Percentiles rank a stretch among this genome's conserved stretches.
phyloP scores from a whole-genome alignment of 2,888 invertebrate genomes.

The Argynnis bischoffii region DNA sequence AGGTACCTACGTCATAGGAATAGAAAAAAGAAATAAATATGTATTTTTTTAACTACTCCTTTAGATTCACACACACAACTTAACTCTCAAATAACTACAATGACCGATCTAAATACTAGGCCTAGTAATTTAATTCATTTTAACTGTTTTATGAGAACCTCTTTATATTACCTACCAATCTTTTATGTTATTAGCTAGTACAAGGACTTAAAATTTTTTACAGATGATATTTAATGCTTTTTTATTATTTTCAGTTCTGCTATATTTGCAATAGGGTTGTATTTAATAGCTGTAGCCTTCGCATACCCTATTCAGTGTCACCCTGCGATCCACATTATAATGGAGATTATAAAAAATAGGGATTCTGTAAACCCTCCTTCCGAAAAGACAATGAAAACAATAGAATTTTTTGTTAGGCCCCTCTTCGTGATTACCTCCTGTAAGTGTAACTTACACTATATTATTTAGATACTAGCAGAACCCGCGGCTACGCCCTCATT shows the following conservation, averaged over 20 bases:
- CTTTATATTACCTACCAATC: not conserved
- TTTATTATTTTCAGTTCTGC: conserved; percentile 46
- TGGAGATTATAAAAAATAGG: conserved; percentile 52
- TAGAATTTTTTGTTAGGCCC: conserved; percentile 51
- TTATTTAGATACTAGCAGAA: too few relatives aligned
- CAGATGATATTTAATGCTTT: not conserved
- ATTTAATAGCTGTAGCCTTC: conserved; percentile 52
- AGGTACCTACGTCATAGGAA: too few relatives aligned
- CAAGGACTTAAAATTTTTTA: not conserved
- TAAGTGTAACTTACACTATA: conserved; percentile 43
- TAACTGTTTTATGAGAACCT: too few relatives aligned
- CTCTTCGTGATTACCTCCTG: conserved; percentile 53
- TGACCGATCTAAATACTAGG: too few relatives aligned
- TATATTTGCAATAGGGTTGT: conserved; percentile 51
- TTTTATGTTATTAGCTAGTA: too few relatives aligned
- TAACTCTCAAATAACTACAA: too few relatives aligned
- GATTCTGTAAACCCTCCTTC: conserved; percentile 36
- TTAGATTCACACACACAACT: too few relatives aligned
- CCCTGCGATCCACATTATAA: conserved; percentile 55
- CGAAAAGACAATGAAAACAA: conserved; percentile 37
- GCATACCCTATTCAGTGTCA: conserved; percentile 60
- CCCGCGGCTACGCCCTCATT: too few relatives aligned
- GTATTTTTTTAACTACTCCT: too few relatives aligned
- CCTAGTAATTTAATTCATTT: too few relatives aligned
- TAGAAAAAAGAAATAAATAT: too few relatives aligned